phyloP scores from a whole-genome alignment of 2,888 invertebrate genomes.

The Trichacis sp. region DNA sequence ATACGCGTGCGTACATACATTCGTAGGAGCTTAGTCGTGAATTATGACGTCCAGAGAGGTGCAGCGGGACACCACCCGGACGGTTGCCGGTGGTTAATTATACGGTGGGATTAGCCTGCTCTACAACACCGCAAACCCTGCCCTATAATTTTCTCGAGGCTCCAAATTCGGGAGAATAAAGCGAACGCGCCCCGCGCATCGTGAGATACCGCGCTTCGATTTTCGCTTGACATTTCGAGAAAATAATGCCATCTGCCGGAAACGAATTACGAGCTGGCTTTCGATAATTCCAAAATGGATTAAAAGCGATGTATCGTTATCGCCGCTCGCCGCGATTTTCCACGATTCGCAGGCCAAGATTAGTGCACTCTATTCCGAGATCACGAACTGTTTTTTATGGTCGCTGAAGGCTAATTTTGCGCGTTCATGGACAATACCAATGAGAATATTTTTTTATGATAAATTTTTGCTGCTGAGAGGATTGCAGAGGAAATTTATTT shows the following conservation, averaged over 20 bases:
- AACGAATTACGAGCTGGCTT: slow-evolving; percentile 16
- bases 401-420: too few species aligned
- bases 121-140: slow-evolving; percentile 56
- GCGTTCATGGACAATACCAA: too few species aligned
- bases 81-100: slow-evolving; percentile 65
- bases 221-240: slow-evolving; percentile 35
- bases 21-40: slow-evolving; percentile 60
- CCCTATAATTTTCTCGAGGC: slow-evolving; percentile 64
- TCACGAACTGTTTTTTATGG: too few species aligned
- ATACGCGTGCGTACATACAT: slow-evolving; percentile 43
- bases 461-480: too few species aligned
- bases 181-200: slow-evolving; percentile 40
- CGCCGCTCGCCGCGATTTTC: background rate
- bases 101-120: slow-evolving; percentile 64
- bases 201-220: slow-evolving; percentile 48
- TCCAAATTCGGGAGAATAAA: slow-evolving; percentile 59
- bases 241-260: slow-evolving; percentile 35
- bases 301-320: slow-evolving; percentile 16
- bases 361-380: too few species aligned
- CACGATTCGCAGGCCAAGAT: background rate
- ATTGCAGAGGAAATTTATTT: too few species aligned
- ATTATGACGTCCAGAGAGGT: slow-evolving; percentile 52
- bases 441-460: too few species aligned
- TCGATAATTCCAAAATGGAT: slow-evolving; percentile 33
- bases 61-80: slow-evolving; percentile 47